A percentile compares a stretch with the other conserved stretches of the same genome.
Evolutionary conservation across 2,113 vertebrate genomes (phyloP).

Genomic region (Crotalus helleri): DNA sequence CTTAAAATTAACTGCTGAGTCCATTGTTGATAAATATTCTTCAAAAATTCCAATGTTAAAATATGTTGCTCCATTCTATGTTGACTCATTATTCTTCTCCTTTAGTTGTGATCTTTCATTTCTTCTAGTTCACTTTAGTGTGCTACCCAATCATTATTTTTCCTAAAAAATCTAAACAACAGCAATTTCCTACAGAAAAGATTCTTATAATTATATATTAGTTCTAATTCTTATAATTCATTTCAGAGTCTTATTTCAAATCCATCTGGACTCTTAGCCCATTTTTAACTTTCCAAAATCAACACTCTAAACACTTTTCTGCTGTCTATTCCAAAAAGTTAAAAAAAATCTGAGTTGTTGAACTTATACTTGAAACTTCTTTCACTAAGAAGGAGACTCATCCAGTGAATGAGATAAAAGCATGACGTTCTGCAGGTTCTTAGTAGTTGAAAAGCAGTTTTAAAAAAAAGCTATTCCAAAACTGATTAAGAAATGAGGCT

Average conservation of each 20-base stretch:
- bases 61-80: not conserved
- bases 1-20: not conserved
- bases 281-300: not conserved
- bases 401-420: not conserved
- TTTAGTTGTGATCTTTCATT: not conserved
- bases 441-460: not conserved
- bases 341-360: slow-evolving; percentile 39
- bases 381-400: not conserved
- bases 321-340: not conserved
- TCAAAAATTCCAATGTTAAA: not conserved
- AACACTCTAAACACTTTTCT: not conserved
- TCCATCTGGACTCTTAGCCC: not conserved
- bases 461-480: not conserved
- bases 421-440: not conserved
- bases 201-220: not conserved
- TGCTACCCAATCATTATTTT: not conserved
- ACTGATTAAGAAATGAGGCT: not conserved
- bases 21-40: not conserved
- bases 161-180: not conserved
- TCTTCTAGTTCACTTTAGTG: not conserved
- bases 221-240: not conserved
- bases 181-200: not conserved
- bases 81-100: not conserved
- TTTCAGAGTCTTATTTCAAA: not conserved
- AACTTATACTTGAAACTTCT: not conserved